Evolutionary conservation across 1,140 invertebrate species (phyloP), one percentile per base, ranked within the genome.

Genomic region (Drosophila funebris): DNA sequence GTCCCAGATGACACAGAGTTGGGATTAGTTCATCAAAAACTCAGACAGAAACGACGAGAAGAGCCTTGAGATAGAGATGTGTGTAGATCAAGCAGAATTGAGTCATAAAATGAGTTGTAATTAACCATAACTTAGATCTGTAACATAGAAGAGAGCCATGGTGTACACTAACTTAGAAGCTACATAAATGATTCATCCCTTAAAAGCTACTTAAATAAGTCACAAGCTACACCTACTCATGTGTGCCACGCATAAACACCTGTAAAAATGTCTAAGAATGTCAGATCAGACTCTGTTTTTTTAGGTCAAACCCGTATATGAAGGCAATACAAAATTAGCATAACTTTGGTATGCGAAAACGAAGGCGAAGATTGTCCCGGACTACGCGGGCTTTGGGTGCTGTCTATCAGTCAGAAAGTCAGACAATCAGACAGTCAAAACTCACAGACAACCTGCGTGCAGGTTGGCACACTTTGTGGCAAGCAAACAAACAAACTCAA

Each of bases 321-420:
- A 29, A 9, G 43, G 58, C 48, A 27, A 16, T 4, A 22, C 31
- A 37, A 70, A 70, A 73, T 73, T 69, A 73, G 64, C 70, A 73
- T 73, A 68, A 39, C 20, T 62, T 44, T 53, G 27, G 24, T 36
- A 52, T 36, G 48, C 37, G 37, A 43, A 16, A 60, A 52, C n/a
- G n/a, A 14, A 11, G 33, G 29, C 29, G 27, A 24, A 52, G 48
- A 52, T 33, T 52, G 8, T 18, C 3, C 3, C 27, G 14, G 14
- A 54, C 22, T 48, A 1, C 3, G 44, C 60, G 50, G 61, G 68
- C 50, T 24, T 14, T 13, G 41, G 20, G 39, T 24, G 52, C 41
- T 29, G 41, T 5, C 33, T 44, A 37, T 48, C 52, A 18, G 37
- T 27, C 56, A 22, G 43, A 18, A 27, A 14, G 4, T 33, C 37